Conservation (phyloP, 1,140 invertebrate genomes). For the Orius laevigatus region DNA sequence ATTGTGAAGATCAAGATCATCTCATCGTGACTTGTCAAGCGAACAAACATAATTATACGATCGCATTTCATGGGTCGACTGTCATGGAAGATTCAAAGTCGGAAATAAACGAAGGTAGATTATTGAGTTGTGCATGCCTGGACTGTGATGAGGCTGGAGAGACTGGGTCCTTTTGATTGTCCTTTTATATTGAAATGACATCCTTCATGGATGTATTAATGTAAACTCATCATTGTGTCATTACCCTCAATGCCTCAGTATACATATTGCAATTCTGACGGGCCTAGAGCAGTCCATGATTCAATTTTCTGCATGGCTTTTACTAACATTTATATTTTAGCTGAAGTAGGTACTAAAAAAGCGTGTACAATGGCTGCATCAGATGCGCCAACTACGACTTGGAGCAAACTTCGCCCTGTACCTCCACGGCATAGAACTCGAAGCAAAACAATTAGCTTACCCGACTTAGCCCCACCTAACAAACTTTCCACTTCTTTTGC, state of each 20-base stretch:
- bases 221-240: too few species aligned
- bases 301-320: background rate
- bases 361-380: conserved; percentile 58
- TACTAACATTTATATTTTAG: conserved; percentile 5
- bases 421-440: conserved; percentile 4
- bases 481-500: conserved; percentile 16
- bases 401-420: conserved; percentile 49
- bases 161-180: background rate
- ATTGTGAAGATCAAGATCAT: conserved; percentile 72
- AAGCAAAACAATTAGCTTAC: conserved; percentile 32
- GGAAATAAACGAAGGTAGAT: too few species aligned
- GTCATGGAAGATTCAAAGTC: conserved; percentile 56
- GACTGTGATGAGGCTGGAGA: conserved; percentile 38
- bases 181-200: too few species aligned
- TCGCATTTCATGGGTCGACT: conserved; percentile 78
- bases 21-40: conserved; percentile 69
- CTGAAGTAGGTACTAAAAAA: conserved; percentile 2
- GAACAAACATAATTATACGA: conserved; percentile 88
- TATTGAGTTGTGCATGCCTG: too few species aligned
- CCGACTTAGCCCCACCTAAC: conserved; percentile 40
- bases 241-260: too few species aligned
- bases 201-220: too few species aligned
- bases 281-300: too few species aligned
- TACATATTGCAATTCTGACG: too few species aligned
- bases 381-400: conserved; percentile 62